Conservation (phyloP, 2,113 vertebrate genomes). For the Xiphias gladius region DNA sequence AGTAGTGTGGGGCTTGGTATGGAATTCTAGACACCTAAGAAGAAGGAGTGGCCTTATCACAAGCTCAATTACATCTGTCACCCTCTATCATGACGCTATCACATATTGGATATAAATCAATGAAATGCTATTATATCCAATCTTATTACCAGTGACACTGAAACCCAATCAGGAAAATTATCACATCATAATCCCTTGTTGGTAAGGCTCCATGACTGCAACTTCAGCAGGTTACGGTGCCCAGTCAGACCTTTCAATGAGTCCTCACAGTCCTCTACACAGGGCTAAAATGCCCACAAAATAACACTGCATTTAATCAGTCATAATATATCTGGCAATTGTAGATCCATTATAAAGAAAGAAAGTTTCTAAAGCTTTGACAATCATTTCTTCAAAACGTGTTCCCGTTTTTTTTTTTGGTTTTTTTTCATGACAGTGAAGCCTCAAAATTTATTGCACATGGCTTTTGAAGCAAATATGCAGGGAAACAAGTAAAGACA, state of each 20-base stretch:
- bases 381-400: neutral
- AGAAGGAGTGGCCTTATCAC: constrained; percentile 37
- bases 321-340: constrained; percentile 1
- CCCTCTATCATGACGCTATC: constrained; percentile 41
- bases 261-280: neutral
- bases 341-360: neutral
- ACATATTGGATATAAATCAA: constrained; percentile 55
- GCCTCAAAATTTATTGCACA: neutral
- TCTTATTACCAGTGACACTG: constrained; percentile 58
- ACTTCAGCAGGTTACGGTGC: constrained; percentile 42
- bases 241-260: constrained; percentile 21
- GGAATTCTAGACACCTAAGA: constrained; percentile 38
- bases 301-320: constrained; percentile 15
- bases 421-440: neutral
- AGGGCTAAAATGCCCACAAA: neutral
- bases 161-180: constrained; percentile 59
- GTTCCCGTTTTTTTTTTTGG: neutral
- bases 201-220: constrained; percentile 43
- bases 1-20: constrained; percentile 18
- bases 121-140: constrained; percentile 61
- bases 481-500: constrained; percentile 24
- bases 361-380: neutral
- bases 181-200: constrained; percentile 56
- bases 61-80: constrained; percentile 43
- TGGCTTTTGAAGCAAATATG: constrained; percentile 28